These are phyloP conservation scores for Enchytraeus crypticus DNA, from an alignment of 2,888 invertebrate species.

Conservation along the genomic window DNA sequence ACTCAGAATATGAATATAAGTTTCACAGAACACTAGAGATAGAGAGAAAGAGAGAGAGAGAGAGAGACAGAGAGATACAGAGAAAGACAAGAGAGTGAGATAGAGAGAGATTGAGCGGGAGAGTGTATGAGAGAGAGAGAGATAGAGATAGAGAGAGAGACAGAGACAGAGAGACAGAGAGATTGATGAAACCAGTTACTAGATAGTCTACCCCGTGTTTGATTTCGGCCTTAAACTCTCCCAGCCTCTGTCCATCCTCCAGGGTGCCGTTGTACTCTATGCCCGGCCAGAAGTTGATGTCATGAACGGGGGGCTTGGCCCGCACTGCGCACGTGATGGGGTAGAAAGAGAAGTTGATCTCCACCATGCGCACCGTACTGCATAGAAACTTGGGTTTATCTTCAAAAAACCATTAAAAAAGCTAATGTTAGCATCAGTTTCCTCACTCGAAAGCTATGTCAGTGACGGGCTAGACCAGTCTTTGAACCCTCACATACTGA, in stretches of 20 bases:
- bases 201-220: neutral
- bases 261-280: neutral
- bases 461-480: too few relatives aligned
- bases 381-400: conserved; percentile 6
- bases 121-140: too few relatives aligned
- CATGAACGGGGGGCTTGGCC: neutral
- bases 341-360: conserved; percentile 3
- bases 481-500: too few relatives aligned
- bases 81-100: too few relatives aligned
- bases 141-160: neutral
- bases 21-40: neutral
- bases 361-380: neutral
- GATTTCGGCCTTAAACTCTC: neutral
- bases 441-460: too few relatives aligned
- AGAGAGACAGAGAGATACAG: too few relatives aligned
- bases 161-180: neutral
- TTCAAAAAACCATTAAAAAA: too few relatives aligned
- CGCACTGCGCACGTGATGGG: conserved; percentile 4
- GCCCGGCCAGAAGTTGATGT: neutral
- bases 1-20: too few relatives aligned
- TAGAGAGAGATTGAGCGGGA: too few relatives aligned
- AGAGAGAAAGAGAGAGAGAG: too few relatives aligned
- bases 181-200: neutral
- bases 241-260: neutral
- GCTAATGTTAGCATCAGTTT: too few relatives aligned